Evolutionary conservation across 2,113 vertebrate species (phyloP).

Genomic region (Furnarius figulus): DNA sequence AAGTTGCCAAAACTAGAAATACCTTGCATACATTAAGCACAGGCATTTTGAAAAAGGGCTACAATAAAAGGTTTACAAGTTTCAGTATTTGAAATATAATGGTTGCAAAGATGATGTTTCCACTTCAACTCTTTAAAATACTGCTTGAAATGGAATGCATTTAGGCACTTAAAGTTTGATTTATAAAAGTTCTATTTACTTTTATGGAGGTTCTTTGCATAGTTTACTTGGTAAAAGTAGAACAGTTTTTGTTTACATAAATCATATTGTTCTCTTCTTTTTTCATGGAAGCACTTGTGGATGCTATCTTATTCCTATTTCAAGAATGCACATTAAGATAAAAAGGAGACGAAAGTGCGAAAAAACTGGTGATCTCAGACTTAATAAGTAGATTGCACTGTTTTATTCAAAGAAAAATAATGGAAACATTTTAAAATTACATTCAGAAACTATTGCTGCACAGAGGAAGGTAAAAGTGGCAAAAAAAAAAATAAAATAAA

Average conservation of each 20-base stretch:
- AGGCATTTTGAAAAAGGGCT: background rate
- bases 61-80: conserved; percentile 17
- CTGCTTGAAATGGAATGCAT: background rate
- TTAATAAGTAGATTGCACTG: background rate
- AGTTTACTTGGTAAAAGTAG: conserved; percentile 17
- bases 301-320: conserved; percentile 21
- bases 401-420: conserved; percentile 41
- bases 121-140: conserved; percentile 26
- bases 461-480: background rate
- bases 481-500: background rate
- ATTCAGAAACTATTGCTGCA: background rate
- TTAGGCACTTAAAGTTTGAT: conserved; percentile 36
- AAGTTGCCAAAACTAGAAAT: background rate
- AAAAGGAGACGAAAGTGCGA: background rate
- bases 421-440: background rate
- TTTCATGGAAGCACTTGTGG: conserved; percentile 18
- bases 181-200: conserved; percentile 43
- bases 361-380: background rate
- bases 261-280: background rate
- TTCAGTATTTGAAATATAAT: conserved; percentile 42
- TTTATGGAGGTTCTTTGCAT: background rate
- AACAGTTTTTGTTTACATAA: conserved; percentile 7
- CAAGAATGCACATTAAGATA: background rate
- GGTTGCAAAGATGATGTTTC: background rate
- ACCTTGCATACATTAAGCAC: background rate